Conservation (phyloP, 2,113 vertebrate species). For the Phocoena phocoena region DNA sequence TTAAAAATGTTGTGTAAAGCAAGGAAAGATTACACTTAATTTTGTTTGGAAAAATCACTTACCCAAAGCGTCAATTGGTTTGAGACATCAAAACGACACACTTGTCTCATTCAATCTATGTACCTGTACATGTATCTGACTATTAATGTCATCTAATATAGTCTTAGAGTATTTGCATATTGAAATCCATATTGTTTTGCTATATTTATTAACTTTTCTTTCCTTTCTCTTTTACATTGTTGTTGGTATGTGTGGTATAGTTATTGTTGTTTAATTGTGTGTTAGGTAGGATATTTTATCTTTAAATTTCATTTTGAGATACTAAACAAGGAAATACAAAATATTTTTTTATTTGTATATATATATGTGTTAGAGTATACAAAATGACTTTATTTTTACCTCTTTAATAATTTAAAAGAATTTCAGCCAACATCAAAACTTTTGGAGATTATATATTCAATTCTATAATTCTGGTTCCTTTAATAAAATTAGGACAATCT, state of each 20-base stretch:
- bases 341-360: background rate
- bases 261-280: conserved; percentile 8
- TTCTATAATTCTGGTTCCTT: background rate
- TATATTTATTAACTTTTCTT: background rate
- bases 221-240: background rate
- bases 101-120: background rate
- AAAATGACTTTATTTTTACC: conserved; percentile 19
- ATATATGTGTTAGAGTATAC: background rate
- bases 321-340: background rate
- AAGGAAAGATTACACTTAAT: background rate
- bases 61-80: background rate
- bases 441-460: background rate
- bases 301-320: conserved; percentile 43
- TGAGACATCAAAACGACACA: background rate
- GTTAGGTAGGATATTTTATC: background rate
- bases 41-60: background rate
- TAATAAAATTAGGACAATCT: background rate
- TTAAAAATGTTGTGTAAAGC: background rate
- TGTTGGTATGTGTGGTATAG: background rate
- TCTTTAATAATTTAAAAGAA: background rate
- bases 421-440: background rate
- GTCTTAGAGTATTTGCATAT: background rate
- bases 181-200: background rate
- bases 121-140: background rate
- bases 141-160: background rate